Evolutionary conservation across 2,888 invertebrate species (phyloP), one percentile per base, ranked within the genome.

Genomic region (Andrena praecox): DNA sequence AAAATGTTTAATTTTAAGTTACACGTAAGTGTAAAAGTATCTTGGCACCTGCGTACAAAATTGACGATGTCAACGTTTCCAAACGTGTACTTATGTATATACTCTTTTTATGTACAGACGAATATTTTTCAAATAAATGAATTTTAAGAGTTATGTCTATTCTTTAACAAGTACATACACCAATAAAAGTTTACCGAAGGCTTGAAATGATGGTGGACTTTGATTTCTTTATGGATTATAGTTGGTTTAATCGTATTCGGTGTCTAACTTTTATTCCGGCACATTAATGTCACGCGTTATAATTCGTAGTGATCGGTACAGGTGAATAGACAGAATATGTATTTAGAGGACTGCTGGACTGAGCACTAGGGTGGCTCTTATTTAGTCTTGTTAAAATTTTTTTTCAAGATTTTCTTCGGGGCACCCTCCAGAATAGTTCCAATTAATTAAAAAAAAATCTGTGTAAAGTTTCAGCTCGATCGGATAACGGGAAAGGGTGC

Each of bases 1-100:
- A 48, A 56, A 27, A 56, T 64, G 7, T 56, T 54, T 64, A 54
- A 66, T 73, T 59, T 66, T 2, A 42, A 42, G 35, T 10, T 42
- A 29, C 29, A 29, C 29, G 3, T 29, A 29, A 29, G 29, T 7
- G 33, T 59, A 66, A 69, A 62, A 0, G n/a, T 77, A 78, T 2
- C 7, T 27, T 1, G 29, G 68, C 74, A 77, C 63, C 80, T 84
- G 80, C 42, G 85, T 81, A 85, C 72, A 81, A 85, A 72, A 59
- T 66, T 70, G 56, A 70, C 6, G 54, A 2, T 5, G 24, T n/a
- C 62, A 42, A 42, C 2, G 27, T 33, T 62, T 50, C 16, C 10
- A 62, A 75, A 67, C 24, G 35, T 8, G 35, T 35, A 42, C 35
- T 42, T 42, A 12, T 42, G 33, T 7, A 6, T 60, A 50, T 24